Conservation (phyloP, 2,888 invertebrate genomes). For the Mythimna pallens region DNA sequence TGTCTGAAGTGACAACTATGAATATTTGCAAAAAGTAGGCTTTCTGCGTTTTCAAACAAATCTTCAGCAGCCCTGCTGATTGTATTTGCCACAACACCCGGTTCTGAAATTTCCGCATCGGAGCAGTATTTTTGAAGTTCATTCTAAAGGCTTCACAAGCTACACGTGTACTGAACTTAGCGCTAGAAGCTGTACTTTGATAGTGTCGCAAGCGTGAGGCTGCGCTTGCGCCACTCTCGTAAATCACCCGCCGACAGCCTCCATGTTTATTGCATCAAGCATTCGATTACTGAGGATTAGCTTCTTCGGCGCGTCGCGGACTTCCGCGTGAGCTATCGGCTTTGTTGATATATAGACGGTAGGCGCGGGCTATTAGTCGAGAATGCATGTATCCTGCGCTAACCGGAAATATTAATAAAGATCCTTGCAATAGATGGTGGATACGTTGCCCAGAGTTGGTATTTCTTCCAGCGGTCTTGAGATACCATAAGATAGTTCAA, state of each 20-base stretch:
- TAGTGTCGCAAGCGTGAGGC: conserved; percentile 38
- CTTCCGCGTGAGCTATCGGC: conserved; percentile 29
- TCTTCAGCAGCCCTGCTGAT: neutral
- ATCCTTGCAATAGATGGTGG: neutral
- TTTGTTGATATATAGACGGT: conserved; percentile 14
- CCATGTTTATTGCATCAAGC: conserved; percentile 59
- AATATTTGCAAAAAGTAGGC: neutral
- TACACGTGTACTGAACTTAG: conserved; percentile 10
- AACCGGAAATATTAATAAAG: neutral
- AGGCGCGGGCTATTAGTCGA: neutral
- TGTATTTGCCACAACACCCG: too few relatives aligned
- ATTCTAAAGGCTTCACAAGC: conserved; percentile 2
- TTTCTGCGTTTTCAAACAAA: neutral
- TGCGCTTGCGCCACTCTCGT: conserved; percentile 58
- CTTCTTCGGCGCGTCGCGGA: conserved; percentile 32
- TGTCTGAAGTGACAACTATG: too few relatives aligned
- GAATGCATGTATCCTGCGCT: neutral
- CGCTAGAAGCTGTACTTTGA: conserved; percentile 17
- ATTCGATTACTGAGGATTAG: conserved; percentile 44
- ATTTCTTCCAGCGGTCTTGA: too few relatives aligned
- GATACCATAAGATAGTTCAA: neutral
- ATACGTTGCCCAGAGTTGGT: neutral
- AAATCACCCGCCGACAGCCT: conserved; percentile 59
- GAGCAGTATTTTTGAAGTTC: neutral
- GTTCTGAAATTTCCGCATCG: neutral